Percentiles rank a stretch among this genome's conserved stretches.
These are phyloP conservation scores for Callosobruchus maculatus DNA, from an alignment of 2,888 invertebrate species.

Conservation along the genomic window DNA sequence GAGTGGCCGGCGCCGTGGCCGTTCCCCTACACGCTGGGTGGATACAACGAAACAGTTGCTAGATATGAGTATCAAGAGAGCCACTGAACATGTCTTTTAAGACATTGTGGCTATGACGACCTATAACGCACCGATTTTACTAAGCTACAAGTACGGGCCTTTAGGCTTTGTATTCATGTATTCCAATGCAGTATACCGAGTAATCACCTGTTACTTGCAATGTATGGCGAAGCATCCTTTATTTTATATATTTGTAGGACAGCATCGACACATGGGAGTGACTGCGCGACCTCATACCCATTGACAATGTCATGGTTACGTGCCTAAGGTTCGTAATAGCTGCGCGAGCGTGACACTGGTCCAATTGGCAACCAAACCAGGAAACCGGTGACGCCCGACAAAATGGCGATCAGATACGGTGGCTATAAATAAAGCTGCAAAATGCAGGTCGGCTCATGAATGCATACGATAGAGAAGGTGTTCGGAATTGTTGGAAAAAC, in stretches of 20 bases:
- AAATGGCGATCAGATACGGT: background rate
- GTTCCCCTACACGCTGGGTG: too few relatives aligned
- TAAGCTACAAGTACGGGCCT: too few relatives aligned
- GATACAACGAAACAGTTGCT: too few relatives aligned
- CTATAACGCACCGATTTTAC: too few relatives aligned
- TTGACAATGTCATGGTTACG: conserved; percentile 4
- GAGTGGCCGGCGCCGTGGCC: too few relatives aligned
- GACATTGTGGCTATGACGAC: too few relatives aligned
- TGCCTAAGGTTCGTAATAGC: background rate
- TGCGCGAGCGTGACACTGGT: conserved; percentile 3
- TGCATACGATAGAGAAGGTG: background rate
- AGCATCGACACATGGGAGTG: background rate
- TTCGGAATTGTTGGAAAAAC: too few relatives aligned
- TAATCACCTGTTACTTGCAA: background rate
- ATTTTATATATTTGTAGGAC: background rate
- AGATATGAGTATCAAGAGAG: too few relatives aligned
- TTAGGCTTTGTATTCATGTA: background rate
- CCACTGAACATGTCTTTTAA: too few relatives aligned
- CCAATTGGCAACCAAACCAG: conserved; percentile 42
- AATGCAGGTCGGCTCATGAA: background rate
- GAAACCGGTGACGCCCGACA: conserved; percentile 25
- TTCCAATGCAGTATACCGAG: background rate
- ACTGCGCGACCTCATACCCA: background rate
- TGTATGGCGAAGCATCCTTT: background rate
- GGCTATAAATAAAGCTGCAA: background rate